phyloP scores from a whole-genome alignment of 2,888 invertebrate genomes.

The Hymenopus coronatus region DNA sequence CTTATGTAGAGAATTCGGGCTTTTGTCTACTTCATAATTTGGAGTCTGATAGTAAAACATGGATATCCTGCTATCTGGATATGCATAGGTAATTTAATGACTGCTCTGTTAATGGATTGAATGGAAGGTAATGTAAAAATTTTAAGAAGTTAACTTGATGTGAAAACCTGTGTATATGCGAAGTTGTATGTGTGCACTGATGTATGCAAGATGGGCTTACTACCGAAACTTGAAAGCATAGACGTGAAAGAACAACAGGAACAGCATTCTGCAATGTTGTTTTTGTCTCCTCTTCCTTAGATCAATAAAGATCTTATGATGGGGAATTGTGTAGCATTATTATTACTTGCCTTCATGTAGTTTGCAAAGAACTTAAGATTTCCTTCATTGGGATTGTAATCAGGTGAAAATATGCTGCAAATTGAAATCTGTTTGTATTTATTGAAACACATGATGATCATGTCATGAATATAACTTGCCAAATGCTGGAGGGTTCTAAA shows the following conservation, averaged over 20 bases:
- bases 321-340: slow-evolving; percentile 20
- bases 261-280: slow-evolving; percentile 1
- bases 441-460: no score
- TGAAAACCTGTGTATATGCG: neutral
- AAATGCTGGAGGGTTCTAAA: no score
- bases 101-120: neutral
- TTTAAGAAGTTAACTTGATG: neutral
- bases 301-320: slow-evolving; percentile 33
- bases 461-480: no score
- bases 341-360: neutral
- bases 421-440: no score
- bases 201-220: neutral
- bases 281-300: slow-evolving; percentile 7
- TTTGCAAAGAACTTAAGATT: neutral
- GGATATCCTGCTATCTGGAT: neutral
- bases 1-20: neutral
- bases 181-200: neutral
- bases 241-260: neutral
- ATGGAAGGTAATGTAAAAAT: neutral
- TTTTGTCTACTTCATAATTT: neutral
- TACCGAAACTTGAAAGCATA: neutral
- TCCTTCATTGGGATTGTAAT: no score
- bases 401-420: no score
- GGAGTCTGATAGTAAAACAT: neutral
- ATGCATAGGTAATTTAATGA: neutral